Percentiles rank a stretch among this genome's conserved stretches.
phyloP scores from a whole-genome alignment of 2,797 vertebrate genomes.

The Graptemys geographica region DNA sequence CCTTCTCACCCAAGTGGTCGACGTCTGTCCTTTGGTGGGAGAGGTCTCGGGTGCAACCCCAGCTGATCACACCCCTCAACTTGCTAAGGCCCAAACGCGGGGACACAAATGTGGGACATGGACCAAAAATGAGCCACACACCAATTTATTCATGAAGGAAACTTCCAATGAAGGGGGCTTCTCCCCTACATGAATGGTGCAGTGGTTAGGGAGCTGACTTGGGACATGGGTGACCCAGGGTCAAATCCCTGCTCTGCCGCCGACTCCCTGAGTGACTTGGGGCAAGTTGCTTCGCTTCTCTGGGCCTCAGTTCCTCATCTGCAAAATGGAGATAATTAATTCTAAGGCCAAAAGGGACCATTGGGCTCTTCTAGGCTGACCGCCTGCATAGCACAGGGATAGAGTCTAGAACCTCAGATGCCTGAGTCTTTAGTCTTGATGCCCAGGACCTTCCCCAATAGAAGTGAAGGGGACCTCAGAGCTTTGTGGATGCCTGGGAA shows the following conservation, averaged over 20 bases:
- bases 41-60: neutral
- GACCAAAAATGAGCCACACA: neutral
- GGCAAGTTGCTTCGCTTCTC: neutral
- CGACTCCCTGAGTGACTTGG: slow-evolving; percentile 6
- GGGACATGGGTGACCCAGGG: neutral
- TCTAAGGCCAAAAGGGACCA: neutral
- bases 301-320: neutral
- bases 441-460: neutral
- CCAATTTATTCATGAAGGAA: fast-evolving
- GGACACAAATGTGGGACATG: neutral
- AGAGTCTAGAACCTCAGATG: neutral
- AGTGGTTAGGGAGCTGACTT: neutral
- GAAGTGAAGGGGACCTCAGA: neutral
- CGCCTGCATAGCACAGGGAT: neutral
- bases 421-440: neutral
- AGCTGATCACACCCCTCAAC: neutral
- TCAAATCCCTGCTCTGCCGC: neutral
- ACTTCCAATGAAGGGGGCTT: neutral
- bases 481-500: fast-evolving
- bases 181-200: neutral
- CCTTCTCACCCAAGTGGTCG: neutral
- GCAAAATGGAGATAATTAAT: fast-evolving
- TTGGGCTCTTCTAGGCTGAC: neutral
- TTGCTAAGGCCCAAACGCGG: neutral
- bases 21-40: neutral